A percentile compares a stretch with the other conserved stretches of the same genome.
These are phyloP conservation scores for Gymnosoma rotundatum DNA, from an alignment of 2,888 invertebrate species.

Conservation along the genomic window DNA sequence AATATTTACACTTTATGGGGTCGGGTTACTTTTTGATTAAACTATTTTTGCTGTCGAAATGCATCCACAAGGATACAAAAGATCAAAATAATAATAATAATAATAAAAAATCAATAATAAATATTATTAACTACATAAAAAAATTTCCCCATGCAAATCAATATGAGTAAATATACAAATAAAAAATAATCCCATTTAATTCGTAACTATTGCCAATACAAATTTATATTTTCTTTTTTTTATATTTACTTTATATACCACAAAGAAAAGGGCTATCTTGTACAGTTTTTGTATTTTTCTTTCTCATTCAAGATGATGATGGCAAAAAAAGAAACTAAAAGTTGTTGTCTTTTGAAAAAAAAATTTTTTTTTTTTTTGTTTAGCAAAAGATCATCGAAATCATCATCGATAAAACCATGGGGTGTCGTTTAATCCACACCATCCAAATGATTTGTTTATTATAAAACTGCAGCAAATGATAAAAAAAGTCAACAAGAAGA, in stretches of 20 bases:
- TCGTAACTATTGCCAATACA: conserved; percentile 47
- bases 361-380: too few species aligned
- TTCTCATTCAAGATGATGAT: conserved; percentile 2
- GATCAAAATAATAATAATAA: conserved; percentile 68
- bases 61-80: conserved; percentile 14
- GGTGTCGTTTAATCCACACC: conserved; percentile 68
- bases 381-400: conserved; percentile 65
- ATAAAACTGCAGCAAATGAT: conserved; percentile 31
- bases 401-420: conserved; percentile 70
- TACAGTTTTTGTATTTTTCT: conserved; percentile 20
- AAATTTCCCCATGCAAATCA: conserved; percentile 18
- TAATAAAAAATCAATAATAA: conserved; percentile 29
- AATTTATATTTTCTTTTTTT: background rate
- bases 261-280: conserved; percentile 38
- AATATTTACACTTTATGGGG: too few species aligned
- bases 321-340: conserved; percentile 36
- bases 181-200: conserved; percentile 56
- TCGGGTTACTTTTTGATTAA: conserved; percentile 42
- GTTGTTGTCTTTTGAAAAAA: conserved; percentile 38
- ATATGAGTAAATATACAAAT: background rate
- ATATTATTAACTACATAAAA: conserved; percentile 29
- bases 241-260: conserved; percentile 5
- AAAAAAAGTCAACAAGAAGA: conserved; percentile 11
- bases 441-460: conserved; percentile 52
- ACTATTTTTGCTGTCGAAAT: conserved; percentile 28